Conservation (phyloP, 2,888 invertebrate species). For the Sinodicranocentrus sp. region DNA sequence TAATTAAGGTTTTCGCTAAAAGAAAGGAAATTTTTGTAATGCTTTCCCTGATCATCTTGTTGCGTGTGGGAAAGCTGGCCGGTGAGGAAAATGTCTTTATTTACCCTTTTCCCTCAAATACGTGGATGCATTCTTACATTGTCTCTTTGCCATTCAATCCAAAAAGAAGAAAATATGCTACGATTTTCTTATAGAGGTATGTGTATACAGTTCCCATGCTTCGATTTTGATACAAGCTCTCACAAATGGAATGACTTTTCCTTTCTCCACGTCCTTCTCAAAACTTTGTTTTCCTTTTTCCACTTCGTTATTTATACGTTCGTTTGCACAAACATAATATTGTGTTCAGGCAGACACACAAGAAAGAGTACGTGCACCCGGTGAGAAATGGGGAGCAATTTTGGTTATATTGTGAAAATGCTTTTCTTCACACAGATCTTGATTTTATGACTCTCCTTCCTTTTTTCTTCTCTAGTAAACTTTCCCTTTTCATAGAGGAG, state of each 20-base stretch:
- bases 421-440: conserved; percentile 13
- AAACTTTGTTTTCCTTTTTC: conserved; percentile 32
- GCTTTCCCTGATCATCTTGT: conserved; percentile 57
- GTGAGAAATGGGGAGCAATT: conserved; percentile 4
- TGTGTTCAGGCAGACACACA: background rate
- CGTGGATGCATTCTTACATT: background rate
- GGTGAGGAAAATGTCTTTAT: conserved; percentile 39
- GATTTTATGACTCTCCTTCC: conserved; percentile 11
- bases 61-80: conserved; percentile 33
- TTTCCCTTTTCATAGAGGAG: background rate
- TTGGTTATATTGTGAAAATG: conserved; percentile 15
- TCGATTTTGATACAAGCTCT: conserved; percentile 18
- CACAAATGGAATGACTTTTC: conserved; percentile 4
- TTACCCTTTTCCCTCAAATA: background rate
- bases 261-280: conserved; percentile 4
- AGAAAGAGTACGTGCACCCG: background rate
- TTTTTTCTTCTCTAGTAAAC: background rate
- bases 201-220: conserved; percentile 12
- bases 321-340: conserved; percentile 13
- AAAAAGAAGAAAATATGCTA: no score
- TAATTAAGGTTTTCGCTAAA: conserved; percentile 31
- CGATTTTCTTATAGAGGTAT: no score
- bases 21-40: no score
- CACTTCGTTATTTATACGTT: conserved; percentile 15
- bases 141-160: no score